These are phyloP conservation scores for Acanthiza pusilla DNA, from an alignment of 2,797 vertebrate genomes.

Conservation along the genomic window DNA sequence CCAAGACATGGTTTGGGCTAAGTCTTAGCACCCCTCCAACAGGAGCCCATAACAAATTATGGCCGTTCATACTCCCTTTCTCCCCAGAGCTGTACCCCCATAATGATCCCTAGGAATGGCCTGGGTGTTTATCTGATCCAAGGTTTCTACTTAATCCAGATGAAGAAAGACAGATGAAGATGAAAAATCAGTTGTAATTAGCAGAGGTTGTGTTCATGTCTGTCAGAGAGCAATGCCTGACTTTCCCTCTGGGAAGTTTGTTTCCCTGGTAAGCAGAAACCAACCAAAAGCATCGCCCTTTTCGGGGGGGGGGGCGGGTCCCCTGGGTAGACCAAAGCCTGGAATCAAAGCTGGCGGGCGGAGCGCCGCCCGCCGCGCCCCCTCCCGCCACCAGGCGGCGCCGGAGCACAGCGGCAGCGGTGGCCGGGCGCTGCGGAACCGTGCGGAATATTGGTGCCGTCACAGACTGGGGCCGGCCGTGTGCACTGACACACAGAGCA, in stretches of 20 bases:
- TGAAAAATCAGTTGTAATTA: neutral
- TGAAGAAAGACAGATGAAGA: neutral
- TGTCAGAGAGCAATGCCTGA: neutral
- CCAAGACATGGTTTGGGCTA: neutral
- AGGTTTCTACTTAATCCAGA: neutral
- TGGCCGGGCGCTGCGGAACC: no score
- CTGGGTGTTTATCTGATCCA: neutral
- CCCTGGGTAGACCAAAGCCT: accelerated
- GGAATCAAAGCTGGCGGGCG: accelerated
- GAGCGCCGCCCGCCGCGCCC: neutral
- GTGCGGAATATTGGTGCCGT: neutral
- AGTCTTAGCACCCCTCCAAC: neutral
- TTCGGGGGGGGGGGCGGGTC: neutral
- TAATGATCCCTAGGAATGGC: neutral
- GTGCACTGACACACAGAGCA: accelerated
- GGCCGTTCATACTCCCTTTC: neutral
- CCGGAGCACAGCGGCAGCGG: neutral
- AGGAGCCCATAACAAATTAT: neutral
- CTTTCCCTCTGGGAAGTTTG: neutral
- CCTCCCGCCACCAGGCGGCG: slow-evolving; percentile 37
- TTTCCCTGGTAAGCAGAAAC: neutral
- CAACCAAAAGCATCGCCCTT: neutral
- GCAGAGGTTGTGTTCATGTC: neutral
- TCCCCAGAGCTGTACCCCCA: neutral
- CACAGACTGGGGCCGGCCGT: neutral